Percentiles rank a stretch among this genome's conserved stretches.
phyloP scores from a whole-genome alignment of 2,113 vertebrate genomes.

The Chrysochloris asiatica region DNA sequence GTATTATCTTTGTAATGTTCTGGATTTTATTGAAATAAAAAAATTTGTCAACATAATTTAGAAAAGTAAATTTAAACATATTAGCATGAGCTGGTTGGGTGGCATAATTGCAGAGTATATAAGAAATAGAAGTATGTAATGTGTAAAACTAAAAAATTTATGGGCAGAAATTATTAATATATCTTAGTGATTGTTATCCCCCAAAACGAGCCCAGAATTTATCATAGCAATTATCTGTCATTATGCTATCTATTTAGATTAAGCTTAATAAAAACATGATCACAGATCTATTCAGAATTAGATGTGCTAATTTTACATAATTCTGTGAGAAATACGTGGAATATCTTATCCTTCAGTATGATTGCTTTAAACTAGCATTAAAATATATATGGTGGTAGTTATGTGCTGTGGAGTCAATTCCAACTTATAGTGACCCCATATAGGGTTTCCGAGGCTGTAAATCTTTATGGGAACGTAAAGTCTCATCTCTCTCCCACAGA shows the following conservation, averaged over 20 bases:
- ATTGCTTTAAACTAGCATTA: conserved; percentile 15
- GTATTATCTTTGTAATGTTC: conserved; percentile 12
- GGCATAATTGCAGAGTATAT: background rate
- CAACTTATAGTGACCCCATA: too few species aligned
- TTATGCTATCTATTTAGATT: background rate
- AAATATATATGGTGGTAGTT: too few species aligned
- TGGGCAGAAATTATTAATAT: background rate
- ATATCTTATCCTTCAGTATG: background rate
- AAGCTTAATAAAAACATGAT: conserved; percentile 45
- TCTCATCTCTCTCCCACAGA: too few species aligned
- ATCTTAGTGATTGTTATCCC: conserved; percentile 25
- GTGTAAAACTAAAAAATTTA: conserved; percentile 27
- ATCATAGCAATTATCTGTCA: conserved; percentile 14
- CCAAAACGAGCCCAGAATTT: conserved; percentile 43
- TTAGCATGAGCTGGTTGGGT: background rate
- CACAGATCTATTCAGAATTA: conserved; percentile 17
- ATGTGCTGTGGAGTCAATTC: too few species aligned
- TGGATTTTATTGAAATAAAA: conserved; percentile 45
- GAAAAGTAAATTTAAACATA: conserved; percentile 42
- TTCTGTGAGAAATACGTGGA: conserved; percentile 33
- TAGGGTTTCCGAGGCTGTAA: too few species aligned
- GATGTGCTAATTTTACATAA: conserved; percentile 46
- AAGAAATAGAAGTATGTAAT: background rate
- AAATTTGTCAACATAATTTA: conserved; percentile 12
- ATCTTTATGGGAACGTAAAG: too few species aligned